Percentiles rank a stretch among this genome's conserved stretches.
Evolutionary conservation across 2,113 vertebrate species (phyloP).

Genomic region (Pyrgilauda ruficollis): DNA sequence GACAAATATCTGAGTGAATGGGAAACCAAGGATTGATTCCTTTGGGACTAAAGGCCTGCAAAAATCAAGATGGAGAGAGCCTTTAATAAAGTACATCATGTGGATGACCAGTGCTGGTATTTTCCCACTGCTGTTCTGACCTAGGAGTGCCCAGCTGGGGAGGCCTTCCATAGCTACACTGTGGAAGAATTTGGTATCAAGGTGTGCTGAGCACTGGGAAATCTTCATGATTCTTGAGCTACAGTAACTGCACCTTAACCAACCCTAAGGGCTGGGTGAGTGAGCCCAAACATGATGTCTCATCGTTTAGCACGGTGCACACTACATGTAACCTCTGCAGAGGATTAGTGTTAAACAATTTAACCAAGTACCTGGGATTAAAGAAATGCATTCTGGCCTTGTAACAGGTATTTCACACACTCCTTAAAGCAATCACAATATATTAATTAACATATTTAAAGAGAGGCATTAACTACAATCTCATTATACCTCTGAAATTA

Average conservation of each 20-base stretch:
- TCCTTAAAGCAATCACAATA: background rate
- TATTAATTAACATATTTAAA: background rate
- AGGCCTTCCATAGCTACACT: background rate
- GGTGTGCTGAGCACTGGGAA: background rate
- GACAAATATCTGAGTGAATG: background rate
- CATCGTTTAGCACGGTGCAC: background rate
- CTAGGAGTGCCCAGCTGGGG: background rate
- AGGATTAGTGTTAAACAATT: background rate
- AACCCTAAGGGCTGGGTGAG: background rate
- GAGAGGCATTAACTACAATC: background rate
- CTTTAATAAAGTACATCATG: background rate
- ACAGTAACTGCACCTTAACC: background rate
- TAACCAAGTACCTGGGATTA: background rate
- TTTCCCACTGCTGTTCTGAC: background rate
- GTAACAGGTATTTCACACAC: background rate
- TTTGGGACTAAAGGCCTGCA: background rate
- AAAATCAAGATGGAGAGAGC: background rate
- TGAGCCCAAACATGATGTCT: background rate
- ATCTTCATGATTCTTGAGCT: background rate
- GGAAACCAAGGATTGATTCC: background rate
- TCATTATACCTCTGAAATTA: background rate
- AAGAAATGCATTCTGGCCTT: background rate
- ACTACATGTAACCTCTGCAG: background rate
- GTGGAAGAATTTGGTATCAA: background rate
- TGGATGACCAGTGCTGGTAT: background rate